Evolutionary conservation across 2,113 vertebrate genomes (phyloP).

Genomic region (Rhinopomastus cyanomelas): DNA sequence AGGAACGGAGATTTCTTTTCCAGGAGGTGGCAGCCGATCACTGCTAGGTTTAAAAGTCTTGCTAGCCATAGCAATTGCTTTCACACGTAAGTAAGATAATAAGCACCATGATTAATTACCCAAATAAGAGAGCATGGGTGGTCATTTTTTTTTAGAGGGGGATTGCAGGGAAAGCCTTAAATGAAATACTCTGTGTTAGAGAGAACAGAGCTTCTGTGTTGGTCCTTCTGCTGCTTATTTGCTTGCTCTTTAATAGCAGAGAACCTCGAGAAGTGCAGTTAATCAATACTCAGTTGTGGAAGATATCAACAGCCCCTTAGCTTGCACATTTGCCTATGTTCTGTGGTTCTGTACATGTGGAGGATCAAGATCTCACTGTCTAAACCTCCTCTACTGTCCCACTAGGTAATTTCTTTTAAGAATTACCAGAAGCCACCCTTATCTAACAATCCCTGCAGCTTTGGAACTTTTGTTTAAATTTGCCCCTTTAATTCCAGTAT

Average conservation of each 20-base stretch:
- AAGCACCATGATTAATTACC: background rate
- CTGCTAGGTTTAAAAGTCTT: background rate
- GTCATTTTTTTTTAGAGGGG: background rate
- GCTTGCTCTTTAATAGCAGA: background rate
- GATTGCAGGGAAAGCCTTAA: background rate
- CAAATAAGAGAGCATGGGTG: background rate
- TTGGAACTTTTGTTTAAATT: background rate
- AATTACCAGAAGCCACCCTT: background rate
- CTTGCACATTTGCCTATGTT: background rate
- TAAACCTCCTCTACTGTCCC: background rate
- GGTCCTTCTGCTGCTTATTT: background rate
- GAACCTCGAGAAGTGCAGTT: background rate
- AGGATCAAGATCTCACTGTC: background rate
- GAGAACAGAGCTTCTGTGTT: background rate
- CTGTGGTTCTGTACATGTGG: background rate
- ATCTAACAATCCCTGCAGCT: background rate
- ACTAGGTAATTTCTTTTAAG: background rate
- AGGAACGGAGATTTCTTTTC: background rate
- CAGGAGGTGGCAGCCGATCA: conserved; percentile 3
- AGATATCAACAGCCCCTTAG: background rate
- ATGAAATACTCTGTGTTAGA: background rate
- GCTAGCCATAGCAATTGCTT: background rate
- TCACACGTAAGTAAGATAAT: background rate
- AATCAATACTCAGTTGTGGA: background rate
- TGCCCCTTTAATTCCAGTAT: background rate